These are phyloP conservation scores for Anoplolepis gracilipes DNA, from an alignment of 1,140 invertebrate genomes.

Conservation along the genomic window DNA sequence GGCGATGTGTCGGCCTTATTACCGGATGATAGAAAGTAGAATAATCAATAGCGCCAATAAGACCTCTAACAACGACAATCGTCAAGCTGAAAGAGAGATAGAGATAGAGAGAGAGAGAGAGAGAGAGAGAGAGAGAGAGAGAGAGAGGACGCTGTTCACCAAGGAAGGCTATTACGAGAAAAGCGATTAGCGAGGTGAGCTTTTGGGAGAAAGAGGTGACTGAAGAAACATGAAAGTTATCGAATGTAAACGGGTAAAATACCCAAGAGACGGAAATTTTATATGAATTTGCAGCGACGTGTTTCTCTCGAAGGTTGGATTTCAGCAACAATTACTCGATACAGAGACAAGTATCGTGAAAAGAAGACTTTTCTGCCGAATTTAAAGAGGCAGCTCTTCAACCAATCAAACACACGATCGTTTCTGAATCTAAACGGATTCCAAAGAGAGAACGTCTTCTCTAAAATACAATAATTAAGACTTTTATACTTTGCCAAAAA, in stretches of 20 bases:
- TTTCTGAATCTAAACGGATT: background rate
- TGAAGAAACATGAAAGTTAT: background rate
- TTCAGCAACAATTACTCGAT: slow-evolving; percentile 1
- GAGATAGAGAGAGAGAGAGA: too few relatives aligned
- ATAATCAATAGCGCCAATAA: background rate
- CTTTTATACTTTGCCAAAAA: slow-evolving; percentile 57
- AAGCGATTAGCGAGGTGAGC: background rate
- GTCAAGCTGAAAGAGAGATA: background rate
- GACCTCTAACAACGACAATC: slow-evolving; percentile 9
- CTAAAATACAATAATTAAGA: slow-evolving; percentile 39
- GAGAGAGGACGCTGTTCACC: slow-evolving; percentile 8
- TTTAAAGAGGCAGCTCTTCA: background rate
- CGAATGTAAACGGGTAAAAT: background rate
- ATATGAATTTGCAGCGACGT: slow-evolving; percentile 9
- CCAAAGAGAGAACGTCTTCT: slow-evolving; percentile 5
- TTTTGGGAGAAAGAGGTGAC: background rate
- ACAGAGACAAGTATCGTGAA: background rate
- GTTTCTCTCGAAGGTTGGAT: slow-evolving; percentile 24
- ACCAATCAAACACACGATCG: background rate
- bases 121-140: too few relatives aligned
- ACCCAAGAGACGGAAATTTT: background rate
- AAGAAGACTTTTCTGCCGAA: background rate
- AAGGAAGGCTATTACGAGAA: background rate
- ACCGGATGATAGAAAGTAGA: background rate
- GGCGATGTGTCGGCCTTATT: background rate